A percentile compares a stretch with the other conserved stretches of the same genome.
These are phyloP conservation scores for Ophion obscuratus DNA, from an alignment of 2,888 invertebrate species.

Conservation along the genomic window DNA sequence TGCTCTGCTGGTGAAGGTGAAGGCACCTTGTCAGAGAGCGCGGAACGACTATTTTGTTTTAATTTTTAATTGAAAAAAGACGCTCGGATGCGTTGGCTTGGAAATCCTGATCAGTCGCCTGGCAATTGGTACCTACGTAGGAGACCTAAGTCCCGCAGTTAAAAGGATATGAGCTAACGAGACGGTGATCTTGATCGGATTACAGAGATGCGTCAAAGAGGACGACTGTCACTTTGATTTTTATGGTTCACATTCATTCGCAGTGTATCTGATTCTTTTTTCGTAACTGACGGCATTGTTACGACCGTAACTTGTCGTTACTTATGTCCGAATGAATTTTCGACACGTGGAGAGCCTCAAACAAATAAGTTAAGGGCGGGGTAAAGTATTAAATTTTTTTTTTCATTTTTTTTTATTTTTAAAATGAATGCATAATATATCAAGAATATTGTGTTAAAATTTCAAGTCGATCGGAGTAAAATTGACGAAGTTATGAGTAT, in stretches of 20 bases:
- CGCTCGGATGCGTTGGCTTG: slow-evolving; percentile 23
- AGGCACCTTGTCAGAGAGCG: slow-evolving; percentile 33
- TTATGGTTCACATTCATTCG: not conserved
- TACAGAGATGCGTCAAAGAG: slow-evolving; percentile 2
- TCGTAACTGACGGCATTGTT: not conserved
- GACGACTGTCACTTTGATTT: slow-evolving; percentile 4
- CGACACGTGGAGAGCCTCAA: too few relatives aligned
- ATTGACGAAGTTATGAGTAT: too few relatives aligned
- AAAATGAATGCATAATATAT: too few relatives aligned
- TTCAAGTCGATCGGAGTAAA: too few relatives aligned
- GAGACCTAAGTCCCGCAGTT: slow-evolving; percentile 32
- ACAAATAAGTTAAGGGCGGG: too few relatives aligned
- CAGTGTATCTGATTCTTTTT: not conserved
- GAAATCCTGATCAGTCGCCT: slow-evolving; percentile 34
- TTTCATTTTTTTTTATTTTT: too few relatives aligned
- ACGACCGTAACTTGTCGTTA: too few relatives aligned
- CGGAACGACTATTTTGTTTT: slow-evolving; percentile 72
- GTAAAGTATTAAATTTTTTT: too few relatives aligned
- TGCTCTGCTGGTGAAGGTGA: slow-evolving; percentile 39
- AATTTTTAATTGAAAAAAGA: slow-evolving; percentile 83
- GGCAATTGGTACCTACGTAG: slow-evolving; percentile 17
- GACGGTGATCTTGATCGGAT: slow-evolving; percentile 27
- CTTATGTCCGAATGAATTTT: too few relatives aligned
- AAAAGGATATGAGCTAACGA: slow-evolving; percentile 35
- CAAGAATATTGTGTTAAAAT: too few relatives aligned